Conservation (phyloP, 2,797 vertebrate species). For the Champsocephalus esox region DNA sequence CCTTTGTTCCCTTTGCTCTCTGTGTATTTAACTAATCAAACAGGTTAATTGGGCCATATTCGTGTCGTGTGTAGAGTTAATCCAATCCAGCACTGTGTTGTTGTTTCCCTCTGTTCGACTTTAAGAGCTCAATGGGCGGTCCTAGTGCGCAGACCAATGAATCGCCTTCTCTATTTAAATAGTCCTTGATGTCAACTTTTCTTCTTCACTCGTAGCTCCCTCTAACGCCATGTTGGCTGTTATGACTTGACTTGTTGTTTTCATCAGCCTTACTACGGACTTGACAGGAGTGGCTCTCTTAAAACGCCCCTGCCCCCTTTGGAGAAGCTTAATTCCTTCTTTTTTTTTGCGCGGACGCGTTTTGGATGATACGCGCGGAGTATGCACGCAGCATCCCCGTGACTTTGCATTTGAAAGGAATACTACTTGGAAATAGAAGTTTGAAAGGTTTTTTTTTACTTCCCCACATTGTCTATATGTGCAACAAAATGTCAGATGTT, state of each 20-base stretch:
- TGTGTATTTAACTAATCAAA: constrained; percentile 6
- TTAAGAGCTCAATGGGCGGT: constrained; percentile 84
- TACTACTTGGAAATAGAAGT: constrained; percentile 67
- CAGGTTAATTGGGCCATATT: constrained; percentile 38
- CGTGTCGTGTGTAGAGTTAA: constrained; percentile 42
- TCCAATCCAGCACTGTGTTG: constrained; percentile 41
- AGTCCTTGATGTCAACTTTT: constrained; percentile 90
- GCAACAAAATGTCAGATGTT: constrained; percentile 95
- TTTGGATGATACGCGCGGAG: constrained; percentile 72
- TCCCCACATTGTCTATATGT: constrained; percentile 65
- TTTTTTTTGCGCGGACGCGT: constrained; percentile 45
- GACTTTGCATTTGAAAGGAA: constrained; percentile 72
- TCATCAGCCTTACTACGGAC: constrained; percentile 79
- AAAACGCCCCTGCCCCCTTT: constrained; percentile 42
- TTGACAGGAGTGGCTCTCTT: constrained; percentile 79
- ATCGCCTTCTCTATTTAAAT: constrained; percentile 90
- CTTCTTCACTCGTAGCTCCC: constrained; percentile 86
- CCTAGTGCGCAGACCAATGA: constrained; percentile 86
- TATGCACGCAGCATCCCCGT: constrained; percentile 62
- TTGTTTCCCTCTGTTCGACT: constrained; percentile 64
- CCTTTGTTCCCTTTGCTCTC: not conserved
- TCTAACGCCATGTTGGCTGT: constrained; percentile 95
- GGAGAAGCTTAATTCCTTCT: constrained; percentile 47
- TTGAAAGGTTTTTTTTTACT: constrained; percentile 33
- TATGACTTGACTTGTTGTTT: constrained; percentile 84